These are phyloP conservation scores for Pithys albifrons DNA, from an alignment of 2,113 vertebrate species.

Conservation along the genomic window DNA sequence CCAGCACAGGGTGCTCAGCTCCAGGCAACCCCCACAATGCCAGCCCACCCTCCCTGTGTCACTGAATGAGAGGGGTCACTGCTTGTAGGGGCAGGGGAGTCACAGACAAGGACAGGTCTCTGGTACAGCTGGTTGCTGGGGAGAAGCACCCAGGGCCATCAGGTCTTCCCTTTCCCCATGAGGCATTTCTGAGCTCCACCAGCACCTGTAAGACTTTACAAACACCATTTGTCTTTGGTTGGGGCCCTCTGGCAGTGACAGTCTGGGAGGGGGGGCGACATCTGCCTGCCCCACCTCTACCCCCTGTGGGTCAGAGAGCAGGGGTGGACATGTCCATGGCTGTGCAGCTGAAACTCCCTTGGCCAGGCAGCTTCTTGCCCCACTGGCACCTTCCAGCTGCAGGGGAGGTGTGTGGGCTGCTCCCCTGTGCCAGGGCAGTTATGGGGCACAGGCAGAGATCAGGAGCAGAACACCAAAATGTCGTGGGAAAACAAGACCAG, in stretches of 20 bases:
- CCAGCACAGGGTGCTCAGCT: neutral
- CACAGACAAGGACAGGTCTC: neutral
- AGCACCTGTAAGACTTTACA: rapidly evolving
- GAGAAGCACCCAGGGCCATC: neutral
- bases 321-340: rapidly evolving
- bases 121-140: neutral
- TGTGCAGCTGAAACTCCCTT: neutral
- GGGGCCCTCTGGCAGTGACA: neutral
- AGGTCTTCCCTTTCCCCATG: neutral
- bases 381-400: neutral
- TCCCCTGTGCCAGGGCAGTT: neutral
- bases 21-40: neutral
- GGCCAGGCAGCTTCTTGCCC: neutral
- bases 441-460: neutral
- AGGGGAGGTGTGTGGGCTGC: rapidly evolving
- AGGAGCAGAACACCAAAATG: neutral
- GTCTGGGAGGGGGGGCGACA: neutral
- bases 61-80: neutral
- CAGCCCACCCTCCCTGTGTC: neutral
- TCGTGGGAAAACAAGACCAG: neutral
- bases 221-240: neutral
- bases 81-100: neutral
- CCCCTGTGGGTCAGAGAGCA: neutral
- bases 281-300: neutral
- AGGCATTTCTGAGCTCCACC: neutral